Percentiles rank a stretch among this genome's conserved stretches.
phyloP scores from a whole-genome alignment of 2,888 invertebrate species.

The Oligia strigilis region DNA sequence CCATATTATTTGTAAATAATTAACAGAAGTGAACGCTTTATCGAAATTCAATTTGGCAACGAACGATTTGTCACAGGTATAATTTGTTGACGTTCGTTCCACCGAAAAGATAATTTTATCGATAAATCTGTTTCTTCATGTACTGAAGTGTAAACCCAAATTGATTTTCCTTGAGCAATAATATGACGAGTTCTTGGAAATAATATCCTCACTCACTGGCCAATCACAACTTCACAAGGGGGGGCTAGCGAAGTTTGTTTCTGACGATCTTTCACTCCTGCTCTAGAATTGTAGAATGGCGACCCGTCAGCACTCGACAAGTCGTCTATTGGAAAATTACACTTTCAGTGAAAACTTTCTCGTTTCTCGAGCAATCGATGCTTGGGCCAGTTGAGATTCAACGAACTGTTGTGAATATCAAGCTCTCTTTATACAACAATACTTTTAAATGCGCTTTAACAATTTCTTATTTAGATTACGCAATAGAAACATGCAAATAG shows the following conservation, averaged over 20 bases:
- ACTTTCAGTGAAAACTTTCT: constrained; percentile 60
- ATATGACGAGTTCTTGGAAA: constrained; percentile 15
- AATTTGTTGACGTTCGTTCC: constrained; percentile 47
- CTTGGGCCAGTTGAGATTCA: constrained; percentile 33
- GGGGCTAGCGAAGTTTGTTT: constrained; percentile 27
- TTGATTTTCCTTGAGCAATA: constrained; percentile 38
- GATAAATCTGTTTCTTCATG: constrained; percentile 42
- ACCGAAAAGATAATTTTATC: constrained; percentile 39
- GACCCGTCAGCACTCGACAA: constrained; percentile 53
- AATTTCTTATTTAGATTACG: not conserved
- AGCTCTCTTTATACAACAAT: not conserved
- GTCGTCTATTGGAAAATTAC: constrained; percentile 48
- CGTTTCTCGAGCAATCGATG: constrained; percentile 50
- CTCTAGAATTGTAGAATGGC: constrained; percentile 42
- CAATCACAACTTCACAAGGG: constrained; percentile 14
- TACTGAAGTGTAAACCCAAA: constrained; percentile 33
- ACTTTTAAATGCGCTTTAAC: constrained; percentile 1
- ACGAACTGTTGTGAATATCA: constrained; percentile 19
- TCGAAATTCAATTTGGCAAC: constrained; percentile 47
- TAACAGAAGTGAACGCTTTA: constrained; percentile 39
- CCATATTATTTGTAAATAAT: constrained; percentile 49
- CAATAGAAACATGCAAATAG: not conserved
- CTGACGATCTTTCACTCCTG: constrained; percentile 26
- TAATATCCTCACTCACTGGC: not conserved
- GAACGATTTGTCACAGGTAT: constrained; percentile 50